Conservation (phyloP, 2,888 invertebrate genomes). For the Mongoloraphidia duomilia region DNA sequence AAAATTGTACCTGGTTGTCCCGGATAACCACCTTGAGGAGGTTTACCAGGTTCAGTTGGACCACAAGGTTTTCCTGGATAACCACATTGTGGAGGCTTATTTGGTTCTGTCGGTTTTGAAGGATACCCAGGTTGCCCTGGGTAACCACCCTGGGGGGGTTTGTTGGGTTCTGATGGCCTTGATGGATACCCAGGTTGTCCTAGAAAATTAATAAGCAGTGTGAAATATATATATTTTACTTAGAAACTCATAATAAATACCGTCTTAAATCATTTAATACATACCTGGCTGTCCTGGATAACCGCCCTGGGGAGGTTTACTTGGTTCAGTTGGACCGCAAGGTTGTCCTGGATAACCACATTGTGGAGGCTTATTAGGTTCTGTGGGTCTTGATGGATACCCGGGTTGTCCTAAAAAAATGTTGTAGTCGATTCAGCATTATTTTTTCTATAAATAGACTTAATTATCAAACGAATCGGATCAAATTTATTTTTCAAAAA, state of each 20-base stretch:
- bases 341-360: constrained; percentile 11
- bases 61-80: constrained; percentile 6
- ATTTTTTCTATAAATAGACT: too few species aligned
- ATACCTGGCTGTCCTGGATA: constrained; percentile 12
- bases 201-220: neutral
- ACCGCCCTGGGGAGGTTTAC: constrained; percentile 1
- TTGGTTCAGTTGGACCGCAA: constrained; percentile 2
- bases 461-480: too few species aligned
- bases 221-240: too few species aligned
- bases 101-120: constrained; percentile 3
- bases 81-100: neutral
- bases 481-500: too few species aligned
- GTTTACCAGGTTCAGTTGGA: neutral
- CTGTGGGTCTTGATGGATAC: constrained; percentile 6
- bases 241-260: too few species aligned
- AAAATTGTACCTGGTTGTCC: constrained; percentile 8
- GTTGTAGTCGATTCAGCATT: too few species aligned
- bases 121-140: constrained; percentile 10
- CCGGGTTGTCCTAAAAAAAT: constrained; percentile 6
- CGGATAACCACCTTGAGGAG: neutral
- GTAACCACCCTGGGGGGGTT: neutral
- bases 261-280: neutral
- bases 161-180: constrained; percentile 4
- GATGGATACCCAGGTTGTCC: constrained; percentile 9
- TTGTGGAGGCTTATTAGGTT: constrained; percentile 4